Conservation (phyloP, 2,113 vertebrate species). For the Ceyx cyanopectus region DNA sequence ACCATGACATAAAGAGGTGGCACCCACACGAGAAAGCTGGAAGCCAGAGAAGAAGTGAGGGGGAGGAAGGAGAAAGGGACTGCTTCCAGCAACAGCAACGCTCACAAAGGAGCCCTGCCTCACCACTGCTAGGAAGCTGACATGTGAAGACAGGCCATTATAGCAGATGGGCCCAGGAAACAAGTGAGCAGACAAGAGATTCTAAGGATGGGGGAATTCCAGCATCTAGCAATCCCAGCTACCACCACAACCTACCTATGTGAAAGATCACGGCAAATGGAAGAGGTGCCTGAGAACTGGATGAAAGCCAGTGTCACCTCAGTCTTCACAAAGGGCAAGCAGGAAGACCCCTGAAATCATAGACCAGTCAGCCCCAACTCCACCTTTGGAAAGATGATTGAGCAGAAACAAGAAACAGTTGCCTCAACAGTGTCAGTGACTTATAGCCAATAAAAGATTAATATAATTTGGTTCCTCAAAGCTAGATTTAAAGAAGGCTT, state of each 20-base stretch:
- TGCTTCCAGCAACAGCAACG: not conserved
- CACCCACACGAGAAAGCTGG: not conserved
- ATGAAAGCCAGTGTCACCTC: too few relatives aligned
- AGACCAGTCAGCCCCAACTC: too few relatives aligned
- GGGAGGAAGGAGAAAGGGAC: not conserved
- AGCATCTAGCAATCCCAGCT: not conserved
- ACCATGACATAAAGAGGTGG: not conserved
- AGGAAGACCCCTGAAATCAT: too few relatives aligned
- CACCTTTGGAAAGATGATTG: too few relatives aligned
- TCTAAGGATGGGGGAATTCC: not conserved
- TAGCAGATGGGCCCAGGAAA: not conserved
- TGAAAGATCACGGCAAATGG: not conserved
- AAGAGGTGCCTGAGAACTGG: too few relatives aligned
- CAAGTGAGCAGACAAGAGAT: not conserved
- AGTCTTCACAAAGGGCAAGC: too few relatives aligned
- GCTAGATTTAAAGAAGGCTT: constrained; percentile 1
- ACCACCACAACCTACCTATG: not conserved
- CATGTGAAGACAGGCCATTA: not conserved
- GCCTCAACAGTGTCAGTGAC: not conserved
- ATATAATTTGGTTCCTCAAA: not conserved
- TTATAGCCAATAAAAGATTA: not conserved
- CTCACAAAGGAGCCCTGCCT: not conserved
- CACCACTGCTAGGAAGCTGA: not conserved
- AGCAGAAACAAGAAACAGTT: not conserved
- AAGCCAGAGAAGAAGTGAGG: not conserved